Conservation (phyloP, 2,113 vertebrate species). For the Hylia prasina region DNA sequence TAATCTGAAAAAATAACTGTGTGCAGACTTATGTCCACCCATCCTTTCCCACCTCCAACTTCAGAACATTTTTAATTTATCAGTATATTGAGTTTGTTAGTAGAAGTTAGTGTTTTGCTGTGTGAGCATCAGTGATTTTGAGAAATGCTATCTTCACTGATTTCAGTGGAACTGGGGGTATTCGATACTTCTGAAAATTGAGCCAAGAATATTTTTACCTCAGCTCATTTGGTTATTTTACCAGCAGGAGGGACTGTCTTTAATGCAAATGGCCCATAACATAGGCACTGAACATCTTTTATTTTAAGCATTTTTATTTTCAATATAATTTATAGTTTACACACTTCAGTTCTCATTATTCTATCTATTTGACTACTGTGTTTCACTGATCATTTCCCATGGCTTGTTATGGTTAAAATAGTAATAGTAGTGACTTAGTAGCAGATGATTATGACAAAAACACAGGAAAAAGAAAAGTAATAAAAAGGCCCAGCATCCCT, state of each 20-base stretch:
- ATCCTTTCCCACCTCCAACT: not conserved
- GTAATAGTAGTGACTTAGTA: not conserved
- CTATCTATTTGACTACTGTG: slow-evolving; percentile 48
- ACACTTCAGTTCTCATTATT: slow-evolving; percentile 40
- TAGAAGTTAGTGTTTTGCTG: slow-evolving; percentile 61
- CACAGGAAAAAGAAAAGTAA: slow-evolving; percentile 13
- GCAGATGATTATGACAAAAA: slow-evolving; percentile 23
- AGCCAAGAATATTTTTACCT: slow-evolving; percentile 16
- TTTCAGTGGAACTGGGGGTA: not conserved
- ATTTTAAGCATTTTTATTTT: slow-evolving; percentile 51
- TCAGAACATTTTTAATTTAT: slow-evolving; percentile 43
- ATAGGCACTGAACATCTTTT: slow-evolving; percentile 58
- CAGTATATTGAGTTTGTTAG: slow-evolving; percentile 29
- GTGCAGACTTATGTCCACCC: not conserved
- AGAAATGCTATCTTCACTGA: slow-evolving; percentile 3
- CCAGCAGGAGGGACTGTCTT: not conserved
- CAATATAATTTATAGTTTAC: not conserved
- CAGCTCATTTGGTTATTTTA: slow-evolving; percentile 5
- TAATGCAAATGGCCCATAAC: not conserved
- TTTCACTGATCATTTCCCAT: slow-evolving; percentile 21
- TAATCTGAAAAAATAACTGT: slow-evolving; percentile 17
- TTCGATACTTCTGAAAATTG: not conserved
- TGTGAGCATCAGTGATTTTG: slow-evolving; percentile 35
- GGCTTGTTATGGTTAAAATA: not conserved
- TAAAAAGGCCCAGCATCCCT: not conserved